Base-by-base conservation (phyloP, 2,888 invertebrate species). In the Drosophila fungiperda region DNA sequence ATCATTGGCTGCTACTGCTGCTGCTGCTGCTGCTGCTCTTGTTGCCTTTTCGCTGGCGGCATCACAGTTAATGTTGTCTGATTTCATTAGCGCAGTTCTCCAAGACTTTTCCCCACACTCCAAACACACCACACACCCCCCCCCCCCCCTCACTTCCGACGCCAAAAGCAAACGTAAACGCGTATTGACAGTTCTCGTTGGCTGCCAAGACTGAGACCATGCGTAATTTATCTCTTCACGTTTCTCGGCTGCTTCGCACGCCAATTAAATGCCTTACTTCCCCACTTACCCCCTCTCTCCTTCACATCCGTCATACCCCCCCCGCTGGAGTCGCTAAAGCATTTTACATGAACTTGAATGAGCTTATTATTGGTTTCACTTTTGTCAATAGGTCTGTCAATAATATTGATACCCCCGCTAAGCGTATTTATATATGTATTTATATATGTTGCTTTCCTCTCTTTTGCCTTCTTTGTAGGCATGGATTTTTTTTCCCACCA, bases 301-400 rank as follows among this genome's bases (percentile, higher is more conserved):
- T 29, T 11, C 9, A 0, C 40, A 3, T 3, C 11, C 11, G 3
- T 8, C 9, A 26, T 23, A 6, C 0, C 23, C 35, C 11, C 0
- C 32, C 3, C 20, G 11, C 38, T 15, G 45, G 20, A 54, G 60
- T 55, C 42, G 62, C 58, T 82, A 42, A 59, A 66, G 77, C 77
- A 70, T 84, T 84, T 84, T 85, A 84, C 89, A 84, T 89, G 89
- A 89, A 89, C 84, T 87, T 84, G 88, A 84, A 89, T 77, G 84
- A 80, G 88, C 83, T 84, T 84, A 89, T 87, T 84, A 87, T 84
- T 82, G 85, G 73, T 73, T 82, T 71, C 70, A 65, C 80, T 74
- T 69, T 72, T 66, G 52, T 68, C 74, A 50, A 59, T 68, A 7
- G 15, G 68, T 61, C 78, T 78, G 71, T 87, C 87, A 87, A 78